A percentile compares a stretch with the other conserved stretches of the same genome.
Evolutionary conservation across 2,888 invertebrate species (phyloP).

Genomic region (Stegophylla sp.): DNA sequence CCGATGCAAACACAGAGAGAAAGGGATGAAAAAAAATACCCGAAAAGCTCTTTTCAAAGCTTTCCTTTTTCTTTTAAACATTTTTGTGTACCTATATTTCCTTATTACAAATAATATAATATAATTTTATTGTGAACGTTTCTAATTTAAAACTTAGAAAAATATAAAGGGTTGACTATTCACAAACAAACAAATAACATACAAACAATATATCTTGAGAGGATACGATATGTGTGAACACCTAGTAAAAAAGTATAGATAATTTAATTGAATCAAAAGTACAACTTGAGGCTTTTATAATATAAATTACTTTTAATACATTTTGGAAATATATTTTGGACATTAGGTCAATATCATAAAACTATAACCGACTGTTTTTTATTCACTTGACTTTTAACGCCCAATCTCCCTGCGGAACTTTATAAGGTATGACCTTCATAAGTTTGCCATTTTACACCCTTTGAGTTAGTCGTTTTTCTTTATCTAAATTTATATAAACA

Average conservation of each 20-base stretch:
- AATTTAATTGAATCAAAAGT: too few relatives aligned
- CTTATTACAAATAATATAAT: conserved; percentile 7
- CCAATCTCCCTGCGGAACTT: conserved; percentile 9
- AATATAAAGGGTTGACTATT: neutral
- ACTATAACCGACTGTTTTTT: neutral
- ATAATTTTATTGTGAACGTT: neutral
- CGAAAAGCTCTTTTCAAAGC: conserved; percentile 8
- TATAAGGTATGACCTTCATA: conserved; percentile 12
- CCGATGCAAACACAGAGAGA: neutral
- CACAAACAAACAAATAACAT: too few relatives aligned
- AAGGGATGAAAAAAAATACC: neutral
- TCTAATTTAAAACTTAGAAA: neutral
- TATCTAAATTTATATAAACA: too few relatives aligned
- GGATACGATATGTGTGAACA: too few relatives aligned
- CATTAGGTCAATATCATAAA: neutral
- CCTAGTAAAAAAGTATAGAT: too few relatives aligned
- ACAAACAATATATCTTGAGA: too few relatives aligned
- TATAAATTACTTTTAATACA: too few relatives aligned
- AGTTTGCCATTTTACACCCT: neutral
- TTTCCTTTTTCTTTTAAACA: conserved; percentile 19
- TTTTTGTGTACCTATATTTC: neutral
- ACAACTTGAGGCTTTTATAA: too few relatives aligned
- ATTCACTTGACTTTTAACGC: conserved; percentile 12
- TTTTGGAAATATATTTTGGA: too few relatives aligned
- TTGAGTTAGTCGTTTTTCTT: neutral